Base-by-base conservation (phyloP, 2,888 invertebrate species). In the Cryptocheilus praepositus region DNA sequence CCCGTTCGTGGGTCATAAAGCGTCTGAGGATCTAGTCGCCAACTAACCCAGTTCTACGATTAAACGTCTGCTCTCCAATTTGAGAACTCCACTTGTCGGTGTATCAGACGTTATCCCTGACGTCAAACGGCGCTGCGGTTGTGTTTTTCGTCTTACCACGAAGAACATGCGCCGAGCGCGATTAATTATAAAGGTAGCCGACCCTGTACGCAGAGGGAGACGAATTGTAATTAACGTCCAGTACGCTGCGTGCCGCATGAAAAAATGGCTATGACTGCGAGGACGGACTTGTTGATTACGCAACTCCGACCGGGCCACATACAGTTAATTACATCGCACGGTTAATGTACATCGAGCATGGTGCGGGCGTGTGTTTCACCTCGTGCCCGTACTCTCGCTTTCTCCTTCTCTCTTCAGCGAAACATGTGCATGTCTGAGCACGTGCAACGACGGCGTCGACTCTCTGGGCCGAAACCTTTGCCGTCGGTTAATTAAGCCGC, bases 11-110 rank as follows among this genome's bases (percentile, higher is more conserved):
- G 61, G 52, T 16, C 52, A 46, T 60, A 68, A 67, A 72, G 74
- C 66, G 72, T 64, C 71, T 67, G 56, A 73, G 71, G 75, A 63
- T 68, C 74, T 71, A 77, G 73, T 74, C 67, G 66, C 70, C 79
- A 81, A 82, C 81, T 78, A 83, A 76, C 72, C 78, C 81, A 81
- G 81, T 82, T 81, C 80, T 77, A 74, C 70, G 72, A 79, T 79
- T 81, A 80, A 81, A 81, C 79, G 71, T 66, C 66, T 70, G 67
- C 76, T 73, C 56, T 62, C 64, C 67, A 61, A 18, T 67, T 36
- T 66, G 54, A 49, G 25, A 44, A 52, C 44, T 5, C 15, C 2
- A 57, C 21, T 45, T 3, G 44, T 18, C 7, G 3, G 13, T 16
- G 43, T 1, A 36, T 36, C 36, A 36, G 36, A 11, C 36, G 11